phyloP scores from a whole-genome alignment of 2,888 invertebrate genomes.

The Colostygia pectinataria region DNA sequence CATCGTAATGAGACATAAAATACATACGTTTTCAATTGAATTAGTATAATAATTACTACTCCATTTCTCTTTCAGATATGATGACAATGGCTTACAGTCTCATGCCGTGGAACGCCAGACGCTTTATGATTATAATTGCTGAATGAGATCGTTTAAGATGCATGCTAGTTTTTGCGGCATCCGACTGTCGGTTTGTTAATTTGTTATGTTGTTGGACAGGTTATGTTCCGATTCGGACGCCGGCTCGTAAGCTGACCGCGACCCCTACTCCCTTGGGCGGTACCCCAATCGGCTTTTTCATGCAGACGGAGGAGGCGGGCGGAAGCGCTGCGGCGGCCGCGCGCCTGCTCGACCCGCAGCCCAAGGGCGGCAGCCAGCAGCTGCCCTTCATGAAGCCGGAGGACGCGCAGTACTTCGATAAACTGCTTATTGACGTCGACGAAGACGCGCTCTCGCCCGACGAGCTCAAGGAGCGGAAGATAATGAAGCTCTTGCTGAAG shows the following conservation, averaged over 20 bases:
- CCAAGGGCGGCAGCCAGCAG: constrained; percentile 91
- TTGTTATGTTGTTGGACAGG: constrained; percentile 78
- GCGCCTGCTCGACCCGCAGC: constrained; percentile 95
- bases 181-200: constrained; percentile 44
- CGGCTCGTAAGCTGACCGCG: constrained; percentile 97
- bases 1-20: constrained; percentile 46
- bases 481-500: constrained; percentile 98
- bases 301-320: constrained; percentile 94
- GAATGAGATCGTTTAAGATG: constrained; percentile 36
- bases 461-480: constrained; percentile 98
- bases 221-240: constrained; percentile 98
- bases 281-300: constrained; percentile 96
- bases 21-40: constrained; percentile 64
- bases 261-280: constrained; percentile 98
- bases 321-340: constrained; percentile 92
- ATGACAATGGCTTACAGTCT: constrained; percentile 72
- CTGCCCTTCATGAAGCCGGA: constrained; percentile 99
- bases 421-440: constrained; percentile 98
- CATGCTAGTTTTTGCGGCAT: constrained; percentile 35
- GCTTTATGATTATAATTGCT: constrained; percentile 52
- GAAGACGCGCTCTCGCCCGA: constrained; percentile 97
- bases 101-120: constrained; percentile 66
- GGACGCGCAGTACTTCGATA: constrained; percentile 99
- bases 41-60: constrained; percentile 60
- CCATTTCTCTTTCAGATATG: constrained; percentile 80